A percentile compares a stretch with the other conserved stretches of the same genome.
phyloP scores from a whole-genome alignment of 2,113 vertebrate species.

The Sinocyclocheilus rhinocerous region DNA sequence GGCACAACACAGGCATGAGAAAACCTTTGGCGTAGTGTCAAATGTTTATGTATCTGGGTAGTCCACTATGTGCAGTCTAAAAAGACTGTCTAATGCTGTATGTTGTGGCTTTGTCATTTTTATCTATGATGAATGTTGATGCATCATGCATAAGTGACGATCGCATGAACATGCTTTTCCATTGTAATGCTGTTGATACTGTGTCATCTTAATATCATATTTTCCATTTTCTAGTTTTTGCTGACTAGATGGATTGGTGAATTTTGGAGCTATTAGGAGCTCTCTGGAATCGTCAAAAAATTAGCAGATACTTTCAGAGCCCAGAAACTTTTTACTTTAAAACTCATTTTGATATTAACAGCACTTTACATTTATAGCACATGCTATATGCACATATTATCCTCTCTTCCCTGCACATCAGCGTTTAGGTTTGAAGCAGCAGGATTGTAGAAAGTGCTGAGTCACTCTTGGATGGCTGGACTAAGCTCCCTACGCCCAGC shows the following conservation, averaged over 20 bases:
- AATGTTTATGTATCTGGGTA: slow-evolving; percentile 23
- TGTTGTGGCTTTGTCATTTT: slow-evolving; percentile 25
- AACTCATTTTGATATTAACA: neutral
- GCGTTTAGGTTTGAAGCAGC: slow-evolving; percentile 15
- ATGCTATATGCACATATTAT: slow-evolving; percentile 8
- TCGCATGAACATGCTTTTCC: neutral
- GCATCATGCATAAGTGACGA: neutral
- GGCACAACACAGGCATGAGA: slow-evolving; percentile 22
- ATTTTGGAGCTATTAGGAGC: neutral
- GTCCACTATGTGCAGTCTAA: slow-evolving; percentile 37
- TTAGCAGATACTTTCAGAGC: neutral
- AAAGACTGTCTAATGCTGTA: slow-evolving; percentile 31
- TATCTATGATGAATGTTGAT: neutral
- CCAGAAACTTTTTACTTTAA: neutral
- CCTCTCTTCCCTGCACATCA: neutral
- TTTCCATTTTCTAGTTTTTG: neutral
- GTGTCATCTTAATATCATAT: neutral
- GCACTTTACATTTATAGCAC: slow-evolving; percentile 19
- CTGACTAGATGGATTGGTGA: neutral
- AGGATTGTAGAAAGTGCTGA: slow-evolving; percentile 46
- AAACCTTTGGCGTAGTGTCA: slow-evolving; percentile 35
- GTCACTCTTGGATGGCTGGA: slow-evolving; percentile 48
- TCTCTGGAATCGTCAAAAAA: neutral
- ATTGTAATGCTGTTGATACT: neutral
- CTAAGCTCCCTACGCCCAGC: slow-evolving; percentile 45